Evolutionary conservation across 2,113 vertebrate genomes (phyloP).

Genomic region (Ibidorhyncha struthersii): DNA sequence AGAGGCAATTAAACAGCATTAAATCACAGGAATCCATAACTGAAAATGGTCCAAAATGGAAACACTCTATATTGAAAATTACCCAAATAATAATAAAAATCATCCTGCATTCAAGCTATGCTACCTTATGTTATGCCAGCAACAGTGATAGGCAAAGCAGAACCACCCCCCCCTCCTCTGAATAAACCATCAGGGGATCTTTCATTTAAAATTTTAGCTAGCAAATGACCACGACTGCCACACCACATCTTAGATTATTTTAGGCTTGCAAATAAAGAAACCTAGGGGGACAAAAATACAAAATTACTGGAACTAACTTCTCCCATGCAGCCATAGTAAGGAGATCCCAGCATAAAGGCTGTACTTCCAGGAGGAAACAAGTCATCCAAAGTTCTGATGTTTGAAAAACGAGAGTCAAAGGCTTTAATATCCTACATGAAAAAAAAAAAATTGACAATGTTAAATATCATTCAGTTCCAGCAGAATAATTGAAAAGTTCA

Average conservation of each 20-base stretch:
- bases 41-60: background rate
- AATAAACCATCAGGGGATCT: background rate
- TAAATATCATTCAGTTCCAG: background rate
- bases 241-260: background rate
- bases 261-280: background rate
- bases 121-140: background rate
- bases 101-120: background rate
- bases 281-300: background rate
- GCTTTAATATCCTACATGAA: conserved; percentile 87
- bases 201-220: background rate
- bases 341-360: conserved; percentile 95
- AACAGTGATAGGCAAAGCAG: background rate
- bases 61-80: background rate
- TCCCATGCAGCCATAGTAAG: conserved; percentile 94
- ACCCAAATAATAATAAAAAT: background rate
- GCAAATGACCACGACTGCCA: background rate
- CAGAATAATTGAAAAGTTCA: background rate
- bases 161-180: background rate
- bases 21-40: background rate
- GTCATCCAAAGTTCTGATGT: conserved; percentile 88
- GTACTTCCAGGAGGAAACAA: conserved; percentile 86
- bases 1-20: background rate
- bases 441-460: background rate
- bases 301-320: conserved; percentile 80
- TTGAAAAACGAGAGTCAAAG: conserved; percentile 85